A percentile compares a stretch with the other conserved stretches of the same genome.
Evolutionary conservation across 2,888 invertebrate genomes (phyloP).

Genomic region (Caradrina kadenii): DNA sequence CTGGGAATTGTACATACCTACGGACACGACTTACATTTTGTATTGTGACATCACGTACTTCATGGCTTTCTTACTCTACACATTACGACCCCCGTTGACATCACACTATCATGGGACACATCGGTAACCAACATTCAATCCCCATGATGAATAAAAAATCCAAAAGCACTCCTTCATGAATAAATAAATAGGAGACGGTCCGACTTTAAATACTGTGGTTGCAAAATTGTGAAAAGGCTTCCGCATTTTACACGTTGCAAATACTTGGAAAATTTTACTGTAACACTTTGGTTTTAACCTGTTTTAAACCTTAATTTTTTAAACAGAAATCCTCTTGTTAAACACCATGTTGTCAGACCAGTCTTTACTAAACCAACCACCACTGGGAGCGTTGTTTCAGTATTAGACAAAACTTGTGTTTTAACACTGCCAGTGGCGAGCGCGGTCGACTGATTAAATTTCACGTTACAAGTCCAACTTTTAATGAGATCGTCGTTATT

Average conservation of each 20-base stretch:
- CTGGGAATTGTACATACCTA: not conserved
- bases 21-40: conserved; percentile 17
- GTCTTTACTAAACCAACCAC: conserved; percentile 1
- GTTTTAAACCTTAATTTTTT: not conserved
- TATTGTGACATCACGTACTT: conserved; percentile 19
- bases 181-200: not conserved
- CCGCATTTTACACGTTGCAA: not conserved
- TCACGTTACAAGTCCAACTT: conserved; percentile 69
- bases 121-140: not conserved
- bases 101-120: not conserved
- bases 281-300: not conserved
- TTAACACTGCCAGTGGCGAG: conserved; percentile 37
- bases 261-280: not conserved
- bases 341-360: not conserved
- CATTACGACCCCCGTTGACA: conserved; percentile 12
- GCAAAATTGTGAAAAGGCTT: not conserved
- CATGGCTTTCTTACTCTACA: conserved; percentile 1
- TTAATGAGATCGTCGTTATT: conserved; percentile 73
- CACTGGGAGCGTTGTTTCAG: not conserved
- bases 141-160: not conserved
- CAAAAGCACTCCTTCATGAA: not conserved
- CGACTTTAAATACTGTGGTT: not conserved
- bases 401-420: conserved; percentile 25
- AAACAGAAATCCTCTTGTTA: not conserved
- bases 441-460: conserved; percentile 70